Base-by-base conservation (phyloP, 2,113 vertebrate genomes). In the Drymodes brunneopygia region DNA sequence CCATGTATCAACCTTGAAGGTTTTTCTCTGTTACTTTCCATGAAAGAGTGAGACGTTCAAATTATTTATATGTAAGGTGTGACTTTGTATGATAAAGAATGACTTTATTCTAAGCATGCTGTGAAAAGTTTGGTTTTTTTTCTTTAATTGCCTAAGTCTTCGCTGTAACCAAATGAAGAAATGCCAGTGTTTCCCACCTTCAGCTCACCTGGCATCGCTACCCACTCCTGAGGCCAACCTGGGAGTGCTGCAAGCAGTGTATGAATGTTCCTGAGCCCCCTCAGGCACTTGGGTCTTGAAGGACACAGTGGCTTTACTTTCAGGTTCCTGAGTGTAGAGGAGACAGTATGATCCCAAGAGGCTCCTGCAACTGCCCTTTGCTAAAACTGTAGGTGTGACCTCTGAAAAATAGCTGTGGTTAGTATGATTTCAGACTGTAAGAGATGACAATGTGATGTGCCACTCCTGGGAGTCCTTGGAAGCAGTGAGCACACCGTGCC, bases 1-100 rank as follows among this genome's bases (percentile, higher is more conserved):
- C 90, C 90, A 80, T 71, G 47, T 97, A 96, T 94, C 93, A 94
- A 96, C 91, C 96, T 97, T 97, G 95, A 92, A 98, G 97, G 96
- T 97, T 97, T 95, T 98, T 97, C 72, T 90, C 74, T 79, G 96
- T 97, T 98, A 98, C 98, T 99, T 99, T 99, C 98, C 96, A 25
- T 98, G 99, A 98, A 99, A 99, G 98, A 98, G 69, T 35, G 0
- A 97, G 83, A 82, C 89, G 86, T 90, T 95, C 74, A 72, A 94
- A 84, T 92, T 86, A 97, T 97, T 94, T 97, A 93, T 96, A 62
- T 92, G 36, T 81, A 44, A 82, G 69, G 35, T 29, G 1, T 96
- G 75, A 86, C 48, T 87, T 77, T 83, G 12, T 92, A 58, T 84
- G 40, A 66, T 83, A 93, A 96, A 96, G 60, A 94, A 80, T 81